Evolutionary conservation across 2,888 invertebrate genomes (phyloP).

Genomic region (Ypsolopha sequella): DNA sequence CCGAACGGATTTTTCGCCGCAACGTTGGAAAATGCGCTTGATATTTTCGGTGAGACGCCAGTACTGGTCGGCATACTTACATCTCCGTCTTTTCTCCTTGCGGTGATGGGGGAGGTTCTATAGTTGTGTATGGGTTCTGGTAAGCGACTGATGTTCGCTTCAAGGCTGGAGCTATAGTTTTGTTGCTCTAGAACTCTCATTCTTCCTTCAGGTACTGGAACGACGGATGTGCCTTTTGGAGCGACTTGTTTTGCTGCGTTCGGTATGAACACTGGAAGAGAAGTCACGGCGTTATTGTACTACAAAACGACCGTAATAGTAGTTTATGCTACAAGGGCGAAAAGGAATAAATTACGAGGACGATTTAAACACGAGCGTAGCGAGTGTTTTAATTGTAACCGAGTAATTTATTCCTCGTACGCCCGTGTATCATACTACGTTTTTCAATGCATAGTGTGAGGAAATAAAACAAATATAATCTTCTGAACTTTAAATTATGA

Average conservation of each 20-base stretch:
- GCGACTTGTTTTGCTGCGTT: constrained; percentile 36
- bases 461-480: no score
- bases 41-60: constrained; percentile 27
- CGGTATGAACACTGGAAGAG: constrained; percentile 42
- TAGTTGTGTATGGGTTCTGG: constrained; percentile 1
- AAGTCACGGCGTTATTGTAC: background rate
- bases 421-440: no score
- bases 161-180: constrained; percentile 72
- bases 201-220: constrained; percentile 70
- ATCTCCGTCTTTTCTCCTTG: background rate
- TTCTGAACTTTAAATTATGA: no score
- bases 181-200: constrained; percentile 65
- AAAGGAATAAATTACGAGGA: no score
- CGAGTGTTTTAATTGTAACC: no score
- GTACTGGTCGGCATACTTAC: constrained; percentile 17
- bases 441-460: no score
- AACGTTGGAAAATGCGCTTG: constrained; percentile 27
- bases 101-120: background rate
- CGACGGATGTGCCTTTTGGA: constrained; percentile 46
- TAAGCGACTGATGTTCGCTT: constrained; percentile 64
- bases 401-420: no score
- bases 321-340: no score
- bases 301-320: no score
- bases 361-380: no score
- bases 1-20: constrained; percentile 49